Percentiles rank a stretch among this genome's conserved stretches.
phyloP scores from a whole-genome alignment of 2,888 invertebrate genomes.

The Anarsia innoxiella region DNA sequence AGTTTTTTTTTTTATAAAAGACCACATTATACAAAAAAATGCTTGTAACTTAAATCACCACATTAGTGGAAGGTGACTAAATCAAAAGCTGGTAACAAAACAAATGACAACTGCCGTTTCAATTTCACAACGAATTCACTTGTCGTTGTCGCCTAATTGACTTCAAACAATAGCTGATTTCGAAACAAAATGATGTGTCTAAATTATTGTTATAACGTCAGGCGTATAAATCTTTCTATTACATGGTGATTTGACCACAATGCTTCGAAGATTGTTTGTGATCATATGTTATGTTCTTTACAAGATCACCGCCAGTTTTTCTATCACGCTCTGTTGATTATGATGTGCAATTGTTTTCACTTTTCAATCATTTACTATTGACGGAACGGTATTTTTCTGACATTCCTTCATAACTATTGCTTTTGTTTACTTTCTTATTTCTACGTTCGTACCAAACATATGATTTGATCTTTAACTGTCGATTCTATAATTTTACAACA shows the following conservation, averaged over 20 bases:
- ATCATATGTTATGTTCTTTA: constrained; percentile 1
- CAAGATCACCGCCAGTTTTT: constrained; percentile 15
- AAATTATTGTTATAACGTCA: constrained; percentile 10
- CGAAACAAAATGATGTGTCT: constrained; percentile 10
- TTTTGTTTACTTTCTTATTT: too few relatives aligned
- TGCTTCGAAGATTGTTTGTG: constrained; percentile 19
- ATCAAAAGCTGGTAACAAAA: too few relatives aligned
- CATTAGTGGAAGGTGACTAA: too few relatives aligned
- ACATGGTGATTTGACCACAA: constrained; percentile 38
- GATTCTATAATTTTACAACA: too few relatives aligned
- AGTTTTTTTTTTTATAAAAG: too few relatives aligned
- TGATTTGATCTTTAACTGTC: too few relatives aligned
- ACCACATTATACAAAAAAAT: too few relatives aligned
- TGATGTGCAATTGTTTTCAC: constrained; percentile 30
- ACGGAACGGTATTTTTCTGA: neutral
- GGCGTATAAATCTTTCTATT: constrained; percentile 35
- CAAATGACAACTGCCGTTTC: constrained; percentile 4
- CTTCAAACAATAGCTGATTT: constrained; percentile 8
- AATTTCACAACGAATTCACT: constrained; percentile 7
- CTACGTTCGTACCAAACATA: too few relatives aligned
- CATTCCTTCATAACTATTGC: too few relatives aligned
- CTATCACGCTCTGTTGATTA: constrained; percentile 26
- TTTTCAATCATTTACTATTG: constrained; percentile 27
- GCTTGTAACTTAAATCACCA: too few relatives aligned
- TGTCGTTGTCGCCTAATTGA: constrained; percentile 10